A percentile compares a stretch with the other conserved stretches of the same genome.
Evolutionary conservation across 2,113 vertebrate genomes (phyloP).

Genomic region (Paedocypris sp.): DNA sequence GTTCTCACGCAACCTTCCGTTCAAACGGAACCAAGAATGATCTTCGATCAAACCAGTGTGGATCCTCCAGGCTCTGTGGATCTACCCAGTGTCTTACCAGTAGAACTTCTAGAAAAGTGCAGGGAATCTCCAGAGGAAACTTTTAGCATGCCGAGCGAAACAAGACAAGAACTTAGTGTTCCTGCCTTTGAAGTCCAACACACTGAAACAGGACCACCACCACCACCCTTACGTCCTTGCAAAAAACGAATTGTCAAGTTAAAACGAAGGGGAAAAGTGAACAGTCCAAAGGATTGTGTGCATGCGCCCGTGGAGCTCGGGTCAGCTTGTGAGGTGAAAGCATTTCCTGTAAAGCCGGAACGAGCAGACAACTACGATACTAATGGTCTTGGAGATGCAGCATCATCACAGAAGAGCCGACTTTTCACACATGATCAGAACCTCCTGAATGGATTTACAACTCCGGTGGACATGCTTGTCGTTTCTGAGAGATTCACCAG

Average conservation of each 20-base stretch:
- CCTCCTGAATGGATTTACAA: neutral
- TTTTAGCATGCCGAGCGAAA: too few relatives aligned
- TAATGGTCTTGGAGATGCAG: neutral
- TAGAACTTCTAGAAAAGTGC: too few relatives aligned
- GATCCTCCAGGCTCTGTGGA: too few relatives aligned
- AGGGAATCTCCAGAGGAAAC: too few relatives aligned
- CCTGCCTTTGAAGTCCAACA: too few relatives aligned
- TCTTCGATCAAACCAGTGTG: neutral
- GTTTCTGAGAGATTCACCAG: too few relatives aligned
- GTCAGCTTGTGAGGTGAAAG: neutral
- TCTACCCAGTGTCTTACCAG: too few relatives aligned
- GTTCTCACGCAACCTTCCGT: neutral
- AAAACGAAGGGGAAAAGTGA: too few relatives aligned
- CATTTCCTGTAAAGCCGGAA: neutral
- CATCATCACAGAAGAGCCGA: neutral
- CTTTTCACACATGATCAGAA: neutral
- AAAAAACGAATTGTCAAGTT: too few relatives aligned
- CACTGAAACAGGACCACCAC: too few relatives aligned
- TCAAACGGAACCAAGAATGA: neutral
- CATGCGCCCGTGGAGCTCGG: neutral
- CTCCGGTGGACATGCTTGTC: neutral
- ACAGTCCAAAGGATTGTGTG: neutral
- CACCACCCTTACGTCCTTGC: too few relatives aligned
- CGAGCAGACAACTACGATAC: neutral
- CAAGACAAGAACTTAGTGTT: too few relatives aligned